phyloP scores from a whole-genome alignment of 2,113 vertebrate species.

The Tupaia tana region DNA sequence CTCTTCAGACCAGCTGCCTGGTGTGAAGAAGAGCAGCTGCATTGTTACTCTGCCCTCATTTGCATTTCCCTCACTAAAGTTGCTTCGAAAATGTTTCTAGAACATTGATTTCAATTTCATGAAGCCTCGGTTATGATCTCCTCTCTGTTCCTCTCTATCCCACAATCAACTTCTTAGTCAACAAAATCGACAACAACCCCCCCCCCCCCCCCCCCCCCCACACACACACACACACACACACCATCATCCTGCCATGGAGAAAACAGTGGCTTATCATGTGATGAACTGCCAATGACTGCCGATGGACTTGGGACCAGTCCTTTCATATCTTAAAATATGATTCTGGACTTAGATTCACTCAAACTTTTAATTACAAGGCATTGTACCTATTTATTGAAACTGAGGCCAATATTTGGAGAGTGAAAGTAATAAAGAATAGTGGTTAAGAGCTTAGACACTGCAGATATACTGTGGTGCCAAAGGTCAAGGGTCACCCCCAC shows the following conservation, averaged over 20 bases:
- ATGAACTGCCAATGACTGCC: neutral
- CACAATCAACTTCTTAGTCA: neutral
- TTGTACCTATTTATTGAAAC: neutral
- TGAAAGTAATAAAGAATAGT: neutral
- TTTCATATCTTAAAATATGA: neutral
- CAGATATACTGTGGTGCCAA: neutral
- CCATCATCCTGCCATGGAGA: neutral
- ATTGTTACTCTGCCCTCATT: rapidly evolving
- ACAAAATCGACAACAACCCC: neutral
- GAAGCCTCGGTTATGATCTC: neutral
- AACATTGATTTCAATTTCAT: neutral
- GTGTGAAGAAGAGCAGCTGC: neutral
- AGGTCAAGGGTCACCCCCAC: neutral
- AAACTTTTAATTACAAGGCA: neutral
- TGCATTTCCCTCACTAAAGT: neutral
- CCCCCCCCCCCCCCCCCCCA: neutral
- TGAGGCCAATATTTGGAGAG: neutral
- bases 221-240: too few relatives aligned
- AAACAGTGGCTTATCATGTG: neutral
- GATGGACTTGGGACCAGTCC: neutral
- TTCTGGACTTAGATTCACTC: neutral
- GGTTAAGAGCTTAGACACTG: neutral
- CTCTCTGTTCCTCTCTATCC: neutral
- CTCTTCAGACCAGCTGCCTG: neutral
- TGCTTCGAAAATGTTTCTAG: neutral